Evolutionary conservation across 2,113 vertebrate species (phyloP).

Genomic region (Melanotaenia duboulayi): DNA sequence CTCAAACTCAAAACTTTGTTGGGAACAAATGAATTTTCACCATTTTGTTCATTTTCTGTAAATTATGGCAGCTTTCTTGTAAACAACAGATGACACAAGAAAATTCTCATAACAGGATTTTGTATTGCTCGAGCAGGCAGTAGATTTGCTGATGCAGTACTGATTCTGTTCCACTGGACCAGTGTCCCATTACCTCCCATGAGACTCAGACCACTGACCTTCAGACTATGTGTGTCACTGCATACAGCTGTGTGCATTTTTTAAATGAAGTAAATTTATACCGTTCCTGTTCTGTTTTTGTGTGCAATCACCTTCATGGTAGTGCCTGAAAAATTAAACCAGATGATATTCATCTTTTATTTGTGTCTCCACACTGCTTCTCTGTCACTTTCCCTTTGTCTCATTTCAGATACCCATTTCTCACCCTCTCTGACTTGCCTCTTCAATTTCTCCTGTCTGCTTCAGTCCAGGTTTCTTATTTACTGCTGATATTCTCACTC

Average conservation of each 20-base stretch:
- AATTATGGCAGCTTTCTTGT: background rate
- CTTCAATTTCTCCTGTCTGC: slow-evolving; percentile 22
- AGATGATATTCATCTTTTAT: background rate
- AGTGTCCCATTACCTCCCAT: slow-evolving; percentile 63
- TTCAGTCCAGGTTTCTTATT: slow-evolving; percentile 31
- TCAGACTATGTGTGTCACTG: slow-evolving; percentile 38
- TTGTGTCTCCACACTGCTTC: slow-evolving; percentile 6
- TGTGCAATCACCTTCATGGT: slow-evolving; percentile 1
- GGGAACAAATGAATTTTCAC: background rate
- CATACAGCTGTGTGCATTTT: slow-evolving; percentile 29
- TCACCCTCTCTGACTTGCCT: slow-evolving; percentile 1
- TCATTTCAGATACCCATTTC: slow-evolving; percentile 16
- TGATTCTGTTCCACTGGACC: slow-evolving; percentile 46
- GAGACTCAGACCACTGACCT: slow-evolving; percentile 65
- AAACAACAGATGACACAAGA: background rate
- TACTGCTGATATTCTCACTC: slow-evolving; percentile 33
- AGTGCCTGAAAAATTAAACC: slow-evolving; percentile 1
- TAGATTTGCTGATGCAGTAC: slow-evolving; percentile 60
- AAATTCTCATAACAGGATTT: background rate
- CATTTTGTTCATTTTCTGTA: background rate
- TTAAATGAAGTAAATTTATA: slow-evolving; percentile 22
- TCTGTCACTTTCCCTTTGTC: slow-evolving; percentile 23
- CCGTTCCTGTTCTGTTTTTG: background rate
- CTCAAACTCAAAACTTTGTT: background rate
- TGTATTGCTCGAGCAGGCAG: slow-evolving; percentile 5